Conservation (phyloP, 2,113 vertebrate genomes). For the Lontra canadensis region DNA sequence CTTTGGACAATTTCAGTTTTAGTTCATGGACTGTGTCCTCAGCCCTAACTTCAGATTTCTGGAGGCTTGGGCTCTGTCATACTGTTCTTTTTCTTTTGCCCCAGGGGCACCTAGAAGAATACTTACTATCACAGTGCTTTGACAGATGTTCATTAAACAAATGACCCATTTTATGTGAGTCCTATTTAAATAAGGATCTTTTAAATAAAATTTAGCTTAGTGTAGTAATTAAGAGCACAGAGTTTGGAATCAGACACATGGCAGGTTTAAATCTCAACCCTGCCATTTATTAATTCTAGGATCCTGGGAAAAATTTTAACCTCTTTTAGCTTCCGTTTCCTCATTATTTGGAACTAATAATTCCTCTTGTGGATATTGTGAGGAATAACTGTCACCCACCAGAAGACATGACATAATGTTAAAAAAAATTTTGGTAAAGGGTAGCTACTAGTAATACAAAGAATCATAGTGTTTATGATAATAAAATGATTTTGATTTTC, state of each 20-base stretch:
- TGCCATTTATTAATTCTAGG: conserved; percentile 9
- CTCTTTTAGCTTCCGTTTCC: neutral
- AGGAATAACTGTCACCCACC: neutral
- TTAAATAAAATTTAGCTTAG: conserved; percentile 15
- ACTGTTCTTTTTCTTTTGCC: neutral
- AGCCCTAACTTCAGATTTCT: neutral
- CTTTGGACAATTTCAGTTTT: neutral
- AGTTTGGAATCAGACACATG: neutral
- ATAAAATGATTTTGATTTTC: neutral
- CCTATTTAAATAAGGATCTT: conserved; percentile 31
- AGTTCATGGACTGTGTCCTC: neutral
- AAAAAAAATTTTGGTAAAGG: neutral
- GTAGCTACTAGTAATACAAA: neutral
- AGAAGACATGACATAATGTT: neutral
- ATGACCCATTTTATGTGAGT: conserved; percentile 33
- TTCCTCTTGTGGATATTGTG: neutral
- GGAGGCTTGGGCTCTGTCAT: neutral
- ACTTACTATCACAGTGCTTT: conserved; percentile 1
- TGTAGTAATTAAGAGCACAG: conserved; percentile 3
- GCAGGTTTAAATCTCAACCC: neutral
- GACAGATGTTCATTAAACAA: conserved; percentile 14
- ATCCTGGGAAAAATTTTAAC: neutral
- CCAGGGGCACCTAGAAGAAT: neutral
- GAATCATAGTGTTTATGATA: neutral
- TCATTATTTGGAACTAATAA: neutral